phyloP scores from a whole-genome alignment of 2,888 invertebrate species.

The Chydorus sphaericus region DNA sequence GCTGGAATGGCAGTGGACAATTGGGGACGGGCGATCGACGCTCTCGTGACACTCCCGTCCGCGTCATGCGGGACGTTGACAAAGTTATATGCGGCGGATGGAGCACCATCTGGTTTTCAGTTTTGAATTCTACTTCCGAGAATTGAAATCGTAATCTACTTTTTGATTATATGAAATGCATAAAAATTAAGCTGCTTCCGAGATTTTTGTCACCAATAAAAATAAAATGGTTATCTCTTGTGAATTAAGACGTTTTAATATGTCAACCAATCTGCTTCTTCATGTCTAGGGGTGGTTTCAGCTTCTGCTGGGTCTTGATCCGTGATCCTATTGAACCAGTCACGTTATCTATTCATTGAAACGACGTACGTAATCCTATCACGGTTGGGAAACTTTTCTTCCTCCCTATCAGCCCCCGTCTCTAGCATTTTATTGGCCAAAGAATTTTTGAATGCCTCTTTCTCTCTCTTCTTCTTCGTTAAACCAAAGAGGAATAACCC shows the following conservation, averaged over 20 bases:
- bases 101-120: slow-evolving; percentile 23
- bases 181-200: too few species aligned
- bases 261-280: background rate
- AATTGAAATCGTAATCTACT: too few species aligned
- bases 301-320: background rate
- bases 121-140: too few species aligned
- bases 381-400: too few species aligned
- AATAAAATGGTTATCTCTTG: too few species aligned
- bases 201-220: slow-evolving; percentile 2
- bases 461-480: too few species aligned
- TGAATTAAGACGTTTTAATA: slow-evolving; percentile 4
- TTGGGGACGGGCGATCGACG: slow-evolving; percentile 35
- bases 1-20: slow-evolving; percentile 71
- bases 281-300: background rate
- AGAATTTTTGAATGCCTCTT: too few species aligned
- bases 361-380: too few species aligned
- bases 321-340: background rate
- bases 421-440: too few species aligned
- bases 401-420: too few species aligned
- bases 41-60: slow-evolving; percentile 15
- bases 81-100: slow-evolving; percentile 29
- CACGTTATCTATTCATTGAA: slow-evolving; percentile 6
- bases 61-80: slow-evolving; percentile 6
- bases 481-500: too few species aligned
- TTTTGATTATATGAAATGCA: too few species aligned